phyloP scores from a whole-genome alignment of 1,140 invertebrate genomes.

The Carcinoscorpius rotundicauda region DNA sequence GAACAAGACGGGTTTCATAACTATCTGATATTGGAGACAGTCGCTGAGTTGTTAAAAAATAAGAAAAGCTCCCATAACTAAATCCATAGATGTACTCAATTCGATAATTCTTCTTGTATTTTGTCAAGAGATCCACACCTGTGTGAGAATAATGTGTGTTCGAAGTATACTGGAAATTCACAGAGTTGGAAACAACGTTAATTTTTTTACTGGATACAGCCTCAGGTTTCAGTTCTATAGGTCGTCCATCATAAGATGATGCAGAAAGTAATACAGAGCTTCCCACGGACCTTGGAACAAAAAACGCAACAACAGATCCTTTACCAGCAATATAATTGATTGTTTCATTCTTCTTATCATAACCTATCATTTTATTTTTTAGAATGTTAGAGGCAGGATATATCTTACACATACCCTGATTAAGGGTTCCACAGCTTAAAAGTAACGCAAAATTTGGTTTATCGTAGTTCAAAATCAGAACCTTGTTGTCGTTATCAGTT shows the following conservation, averaged over 20 bases:
- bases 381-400: neutral
- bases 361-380: slow-evolving; percentile 1
- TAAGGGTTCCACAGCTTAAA: slow-evolving; percentile 15
- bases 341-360: slow-evolving; percentile 5
- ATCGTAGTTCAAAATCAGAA: slow-evolving; percentile 1
- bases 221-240: slow-evolving; percentile 8
- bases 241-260: slow-evolving; percentile 18
- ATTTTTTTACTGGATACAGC: slow-evolving; percentile 13
- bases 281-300: slow-evolving; percentile 1
- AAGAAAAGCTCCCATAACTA: slow-evolving; percentile 23
- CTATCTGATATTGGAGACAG: slow-evolving; percentile 9
- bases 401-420: slow-evolving; percentile 19
- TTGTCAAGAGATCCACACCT: neutral
- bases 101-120: neutral
- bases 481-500: slow-evolving; percentile 4
- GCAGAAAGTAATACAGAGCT: slow-evolving; percentile 12
- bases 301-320: slow-evolving; percentile 12
- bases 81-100: slow-evolving; percentile 26
- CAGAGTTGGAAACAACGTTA: slow-evolving; percentile 1
- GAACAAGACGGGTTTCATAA: slow-evolving; percentile 22
- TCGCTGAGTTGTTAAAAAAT: slow-evolving; percentile 26
- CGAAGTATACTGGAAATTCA: neutral
- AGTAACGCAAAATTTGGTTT: slow-evolving; percentile 2
- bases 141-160: too few relatives aligned
- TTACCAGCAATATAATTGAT: slow-evolving; percentile 11